phyloP scores from a whole-genome alignment of 2,888 invertebrate species.

The Mimachlamys varia region DNA sequence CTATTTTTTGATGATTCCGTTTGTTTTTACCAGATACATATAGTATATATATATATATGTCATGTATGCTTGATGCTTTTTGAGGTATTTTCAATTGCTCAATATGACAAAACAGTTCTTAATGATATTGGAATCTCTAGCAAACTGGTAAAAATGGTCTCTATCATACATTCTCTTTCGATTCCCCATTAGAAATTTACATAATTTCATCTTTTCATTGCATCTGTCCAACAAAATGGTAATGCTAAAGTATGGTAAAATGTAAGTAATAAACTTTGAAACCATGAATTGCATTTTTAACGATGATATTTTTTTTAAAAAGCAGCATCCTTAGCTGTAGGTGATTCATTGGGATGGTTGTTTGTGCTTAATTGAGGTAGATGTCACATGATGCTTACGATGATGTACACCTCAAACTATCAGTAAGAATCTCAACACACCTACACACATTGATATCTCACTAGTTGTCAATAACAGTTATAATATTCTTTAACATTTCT shows the following conservation, averaged over 20 bases:
- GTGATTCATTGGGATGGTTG: neutral
- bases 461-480: no score
- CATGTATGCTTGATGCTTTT: no score
- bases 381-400: neutral
- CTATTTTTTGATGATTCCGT: no score
- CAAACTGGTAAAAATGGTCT: neutral
- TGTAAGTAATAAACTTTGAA: neutral
- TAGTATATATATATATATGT: no score
- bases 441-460: neutral
- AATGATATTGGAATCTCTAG: neutral
- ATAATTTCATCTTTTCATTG: neutral
- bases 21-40: no score
- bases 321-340: neutral
- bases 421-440: neutral
- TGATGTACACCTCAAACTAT: neutral
- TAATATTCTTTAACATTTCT: neutral
- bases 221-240: neutral
- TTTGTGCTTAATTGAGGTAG: neutral
- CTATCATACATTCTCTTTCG: neutral
- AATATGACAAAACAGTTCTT: neutral
- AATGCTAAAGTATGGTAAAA: neutral
- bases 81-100: no score
- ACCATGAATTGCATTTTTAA: neutral
- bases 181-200: neutral
- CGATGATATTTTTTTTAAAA: neutral